Evolutionary conservation across 1,140 invertebrate species (phyloP), one percentile per base, ranked within the genome.

Genomic region (Pteromalus puparum): DNA sequence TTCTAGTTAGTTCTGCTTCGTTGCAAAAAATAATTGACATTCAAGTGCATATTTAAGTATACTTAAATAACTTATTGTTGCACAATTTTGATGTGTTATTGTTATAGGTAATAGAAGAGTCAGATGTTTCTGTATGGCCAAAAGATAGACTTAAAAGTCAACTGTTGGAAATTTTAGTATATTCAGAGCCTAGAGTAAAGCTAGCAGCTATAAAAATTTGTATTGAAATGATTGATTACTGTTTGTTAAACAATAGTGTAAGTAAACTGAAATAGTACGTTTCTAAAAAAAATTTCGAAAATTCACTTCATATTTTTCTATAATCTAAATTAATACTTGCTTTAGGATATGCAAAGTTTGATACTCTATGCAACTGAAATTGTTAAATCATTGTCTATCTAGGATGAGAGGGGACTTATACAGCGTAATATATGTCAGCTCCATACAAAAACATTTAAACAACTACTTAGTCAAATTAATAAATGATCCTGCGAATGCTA

Each of bases 31-130:
- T 90, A 70, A 88, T 91, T 80, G 87, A 91, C 68, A 84, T 92
- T 30, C 92, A 93, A 87, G 88, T 90, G 90, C 89, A 53, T 92
- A 92, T 42, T 81, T 92, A n/a, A 82, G 85, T 53, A 89, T 91
- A 30, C 72, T 92, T 0, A 1, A 21, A 21, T 5, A 61, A 15
- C 74, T 74, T 74, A 73, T 83, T 78, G n/a, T 34, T 34, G 26
- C 65, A 65, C 53, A 61, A 74, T 68, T 72, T 75, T 81, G 73
- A 24, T 30, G 65, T 81, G 84, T 79, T 84, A 82, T 83, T 83
- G 0, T 30, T 1, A 13, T 77, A 93, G 89, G 91, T 92, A 76
- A 89, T 93, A 77, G 79, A 85, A 21, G 89, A 91, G 78, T 89
- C 90, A 48, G 88, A 89, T 34, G 83, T 91, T 65, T 88, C 87